Conservation (phyloP, 2,113 vertebrate species). For the Eptatretus burgeri region DNA sequence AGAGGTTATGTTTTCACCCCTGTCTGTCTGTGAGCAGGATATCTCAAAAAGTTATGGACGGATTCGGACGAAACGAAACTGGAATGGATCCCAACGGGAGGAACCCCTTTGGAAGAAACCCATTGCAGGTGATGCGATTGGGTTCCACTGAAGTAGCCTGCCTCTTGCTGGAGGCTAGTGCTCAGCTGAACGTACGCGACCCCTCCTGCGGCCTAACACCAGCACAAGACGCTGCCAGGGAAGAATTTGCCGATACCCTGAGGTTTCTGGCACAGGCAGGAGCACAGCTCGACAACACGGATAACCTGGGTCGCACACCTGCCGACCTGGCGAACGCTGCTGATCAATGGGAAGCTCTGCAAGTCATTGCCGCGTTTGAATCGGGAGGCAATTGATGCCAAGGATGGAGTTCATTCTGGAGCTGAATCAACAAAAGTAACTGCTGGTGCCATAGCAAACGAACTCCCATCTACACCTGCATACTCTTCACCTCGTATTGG, state of each 20-base stretch:
- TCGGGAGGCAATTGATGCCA: no score
- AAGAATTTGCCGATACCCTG: conserved; percentile 42
- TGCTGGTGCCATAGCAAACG: no score
- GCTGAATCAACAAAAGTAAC: no score
- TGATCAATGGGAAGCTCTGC: conserved; percentile 32
- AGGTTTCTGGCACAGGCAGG: conserved; percentile 26
- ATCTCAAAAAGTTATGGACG: no score
- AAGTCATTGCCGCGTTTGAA: conserved; percentile 11
- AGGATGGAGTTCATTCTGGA: no score
- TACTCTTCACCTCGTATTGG: no score
- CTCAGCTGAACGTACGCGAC: conserved; percentile 38
- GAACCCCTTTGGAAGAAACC: no score
- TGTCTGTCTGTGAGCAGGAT: no score
- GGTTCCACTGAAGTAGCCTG: conserved; percentile 28
- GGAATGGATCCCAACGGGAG: no score
- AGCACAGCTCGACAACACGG: conserved; percentile 37
- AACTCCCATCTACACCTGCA: no score
- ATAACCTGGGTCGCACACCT: conserved; percentile 39
- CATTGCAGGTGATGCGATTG: conserved; percentile 44
- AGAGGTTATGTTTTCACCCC: no score
- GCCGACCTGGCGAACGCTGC: conserved; percentile 43
- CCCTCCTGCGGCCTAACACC: conserved; percentile 34
- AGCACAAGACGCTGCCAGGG: conserved; percentile 50
- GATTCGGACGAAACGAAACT: no score
- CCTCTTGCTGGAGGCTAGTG: conserved; percentile 24